phyloP scores from a whole-genome alignment of 2,888 invertebrate species.

The Drosophila paracracens region DNA sequence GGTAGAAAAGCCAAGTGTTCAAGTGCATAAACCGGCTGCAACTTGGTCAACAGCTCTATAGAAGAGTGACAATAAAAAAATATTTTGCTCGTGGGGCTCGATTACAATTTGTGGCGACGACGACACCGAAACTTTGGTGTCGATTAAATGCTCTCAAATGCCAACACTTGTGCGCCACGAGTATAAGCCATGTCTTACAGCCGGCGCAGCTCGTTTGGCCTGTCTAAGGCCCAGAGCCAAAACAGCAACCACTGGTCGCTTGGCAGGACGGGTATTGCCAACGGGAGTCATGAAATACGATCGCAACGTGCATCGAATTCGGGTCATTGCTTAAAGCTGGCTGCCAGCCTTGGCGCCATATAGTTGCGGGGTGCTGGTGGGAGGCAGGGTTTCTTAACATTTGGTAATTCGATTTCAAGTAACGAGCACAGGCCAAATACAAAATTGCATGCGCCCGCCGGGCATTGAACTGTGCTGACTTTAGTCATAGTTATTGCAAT shows the following conservation, averaged over 20 bases:
- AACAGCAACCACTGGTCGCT: neutral
- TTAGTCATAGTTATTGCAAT: slow-evolving; percentile 19
- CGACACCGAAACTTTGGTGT: slow-evolving; percentile 40
- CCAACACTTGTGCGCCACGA: slow-evolving; percentile 48
- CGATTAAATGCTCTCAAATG: slow-evolving; percentile 71
- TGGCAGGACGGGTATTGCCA: slow-evolving; percentile 28
- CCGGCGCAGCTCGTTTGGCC: slow-evolving; percentile 14
- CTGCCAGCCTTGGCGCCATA: slow-evolving; percentile 41
- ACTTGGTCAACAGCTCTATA: slow-evolving; percentile 61
- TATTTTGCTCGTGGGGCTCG: slow-evolving; percentile 46
- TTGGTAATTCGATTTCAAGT: slow-evolving; percentile 73
- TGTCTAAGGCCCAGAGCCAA: slow-evolving; percentile 6
- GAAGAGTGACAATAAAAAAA: slow-evolving; percentile 59
- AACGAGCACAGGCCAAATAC: slow-evolving; percentile 26
- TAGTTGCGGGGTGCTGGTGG: slow-evolving; percentile 15
- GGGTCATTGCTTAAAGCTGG: slow-evolving; percentile 62
- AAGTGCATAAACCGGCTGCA: slow-evolving; percentile 70
- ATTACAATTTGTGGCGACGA: slow-evolving; percentile 53
- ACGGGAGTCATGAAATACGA: slow-evolving; percentile 60
- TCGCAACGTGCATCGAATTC: slow-evolving; percentile 76
- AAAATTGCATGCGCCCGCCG: slow-evolving; percentile 53
- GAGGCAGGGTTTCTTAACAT: slow-evolving; percentile 44
- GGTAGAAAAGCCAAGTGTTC: slow-evolving; percentile 49
- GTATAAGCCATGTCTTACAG: slow-evolving; percentile 14
- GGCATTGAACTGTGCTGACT: slow-evolving; percentile 63